A percentile compares a stretch with the other conserved stretches of the same genome.
phyloP scores from a whole-genome alignment of 2,797 vertebrate species.

The Diplodus sargus region DNA sequence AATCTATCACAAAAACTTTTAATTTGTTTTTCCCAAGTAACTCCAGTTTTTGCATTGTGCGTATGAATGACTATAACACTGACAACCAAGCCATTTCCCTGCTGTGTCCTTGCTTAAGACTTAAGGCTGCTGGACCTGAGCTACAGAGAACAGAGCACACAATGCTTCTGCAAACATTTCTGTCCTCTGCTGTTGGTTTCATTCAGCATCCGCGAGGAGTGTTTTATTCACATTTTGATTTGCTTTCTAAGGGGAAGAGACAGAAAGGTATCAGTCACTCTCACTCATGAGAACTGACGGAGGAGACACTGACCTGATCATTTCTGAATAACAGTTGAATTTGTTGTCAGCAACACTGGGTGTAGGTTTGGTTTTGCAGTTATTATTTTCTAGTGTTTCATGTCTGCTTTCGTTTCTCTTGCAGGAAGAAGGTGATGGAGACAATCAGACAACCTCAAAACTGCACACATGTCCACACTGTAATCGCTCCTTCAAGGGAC shows the following conservation, averaged over 20 bases:
- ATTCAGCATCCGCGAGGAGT: background rate
- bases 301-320: background rate
- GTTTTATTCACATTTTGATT: too few relatives aligned
- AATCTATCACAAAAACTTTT: too few relatives aligned
- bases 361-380: background rate
- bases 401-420: background rate
- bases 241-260: background rate
- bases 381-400: background rate
- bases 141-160: too few relatives aligned
- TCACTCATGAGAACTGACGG: background rate
- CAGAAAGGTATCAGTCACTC: too few relatives aligned
- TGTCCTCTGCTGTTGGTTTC: too few relatives aligned
- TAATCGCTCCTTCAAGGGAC: slow-evolving; percentile 89
- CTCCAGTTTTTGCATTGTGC: background rate
- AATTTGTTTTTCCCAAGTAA: background rate
- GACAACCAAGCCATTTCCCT: too few relatives aligned
- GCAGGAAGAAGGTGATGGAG: slow-evolving; percentile 76
- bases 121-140: too few relatives aligned
- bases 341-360: background rate
- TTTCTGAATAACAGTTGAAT: background rate
- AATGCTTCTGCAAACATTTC: too few relatives aligned
- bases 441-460: slow-evolving; percentile 72
- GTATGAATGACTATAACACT: too few relatives aligned
- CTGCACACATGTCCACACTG: slow-evolving; percentile 91
- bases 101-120: too few relatives aligned